Base-by-base conservation (phyloP, 2,797 vertebrate species). In the Girardinus metallicus region DNA sequence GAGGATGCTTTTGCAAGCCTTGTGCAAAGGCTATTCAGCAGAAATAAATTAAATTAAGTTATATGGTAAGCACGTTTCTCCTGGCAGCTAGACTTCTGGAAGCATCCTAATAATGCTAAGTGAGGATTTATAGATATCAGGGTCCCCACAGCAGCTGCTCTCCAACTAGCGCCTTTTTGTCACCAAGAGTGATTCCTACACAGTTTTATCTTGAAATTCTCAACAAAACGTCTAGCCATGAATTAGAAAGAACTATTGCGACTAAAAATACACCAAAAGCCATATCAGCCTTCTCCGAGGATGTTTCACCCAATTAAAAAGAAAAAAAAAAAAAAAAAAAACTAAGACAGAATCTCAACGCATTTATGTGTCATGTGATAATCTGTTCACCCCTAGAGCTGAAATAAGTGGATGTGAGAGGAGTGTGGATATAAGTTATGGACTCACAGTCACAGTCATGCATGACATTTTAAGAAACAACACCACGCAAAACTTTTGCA, bases 381-480 rank as follows among this genome's bases (percentile, higher is more conserved):
- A 70, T 75, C 10, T 77, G 74, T 71, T 39, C 15, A 8, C 75
- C 15, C 26, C 64, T 51, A 15, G 5, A 23, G 41, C 9, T 46
- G 68, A 81, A 66, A 80, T 78, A 82, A 74, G 79, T 83, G 62
- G 74, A 78, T 82, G 46, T 80, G 79, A 77, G 73, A 81, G 77
- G 76, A 75, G 79, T 79, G 72, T 73, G 77, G 34, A 41, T 34
- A 73, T 76, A 53, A 31, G 49, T 18, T 82, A 90, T 83, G 79
- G 79, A 80, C 84, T 90, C 62, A 68, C 0, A 39, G 46, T 88
- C 82, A 74, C 10, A 81, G 85, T 90, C 62, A 34, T n/a, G 79
- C 49, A 90, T 86, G 86, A 74, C 41, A 85, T 92, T 91, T 90
- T 88, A 80, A 89, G 86, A 93, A 60, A 74, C 51, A 36, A 44